Evolutionary conservation across 2,797 vertebrate species (phyloP).

Genomic region (Perodicticus potto): DNA sequence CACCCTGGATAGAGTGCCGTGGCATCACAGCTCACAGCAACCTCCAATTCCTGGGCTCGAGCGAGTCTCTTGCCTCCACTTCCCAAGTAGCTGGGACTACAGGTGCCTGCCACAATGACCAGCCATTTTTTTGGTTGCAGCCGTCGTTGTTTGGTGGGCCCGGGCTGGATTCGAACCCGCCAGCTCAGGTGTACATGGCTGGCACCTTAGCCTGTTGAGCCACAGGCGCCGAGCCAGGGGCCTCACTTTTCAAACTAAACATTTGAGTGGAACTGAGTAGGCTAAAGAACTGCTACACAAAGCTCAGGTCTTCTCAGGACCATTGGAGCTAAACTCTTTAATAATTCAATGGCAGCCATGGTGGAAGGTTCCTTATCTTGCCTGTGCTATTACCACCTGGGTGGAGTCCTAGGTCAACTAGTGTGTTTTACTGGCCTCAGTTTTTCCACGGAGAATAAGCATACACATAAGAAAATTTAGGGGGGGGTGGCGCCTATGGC

Average conservation of each 20-base stretch:
- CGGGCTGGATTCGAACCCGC: no score
- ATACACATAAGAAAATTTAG: neutral
- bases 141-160: no score
- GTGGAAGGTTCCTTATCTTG: neutral
- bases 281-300: neutral
- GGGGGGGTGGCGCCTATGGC: neutral
- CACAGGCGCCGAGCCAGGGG: no score
- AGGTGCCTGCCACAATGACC: no score
- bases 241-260: neutral
- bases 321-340: neutral
- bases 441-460: neutral
- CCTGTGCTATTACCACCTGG: neutral
- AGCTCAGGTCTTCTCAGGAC: neutral
- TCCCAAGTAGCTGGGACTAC: no score
- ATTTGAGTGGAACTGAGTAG: neutral
- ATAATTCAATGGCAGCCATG: neutral
- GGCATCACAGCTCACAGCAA: no score
- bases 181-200: no score
- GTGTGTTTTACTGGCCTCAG: neutral
- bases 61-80: no score
- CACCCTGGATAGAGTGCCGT: no score
- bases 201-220: no score
- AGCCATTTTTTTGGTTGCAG: no score
- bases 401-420: neutral
- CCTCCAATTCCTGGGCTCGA: no score